Conservation (phyloP, 2,888 invertebrate species). For the Cephus spinipes region DNA sequence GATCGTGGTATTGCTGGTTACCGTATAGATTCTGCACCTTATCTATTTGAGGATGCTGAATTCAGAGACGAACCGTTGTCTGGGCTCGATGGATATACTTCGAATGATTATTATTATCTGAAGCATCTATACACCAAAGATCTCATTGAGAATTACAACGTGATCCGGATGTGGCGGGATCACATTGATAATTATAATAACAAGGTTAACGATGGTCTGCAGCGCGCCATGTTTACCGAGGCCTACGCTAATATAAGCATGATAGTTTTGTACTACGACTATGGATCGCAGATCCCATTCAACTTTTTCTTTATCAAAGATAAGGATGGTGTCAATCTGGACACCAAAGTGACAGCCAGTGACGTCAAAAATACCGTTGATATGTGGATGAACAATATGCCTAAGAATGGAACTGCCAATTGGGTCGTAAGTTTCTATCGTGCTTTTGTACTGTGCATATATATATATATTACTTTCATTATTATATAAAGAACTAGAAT, state of each 20-base stretch:
- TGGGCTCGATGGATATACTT: background rate
- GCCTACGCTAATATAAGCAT: slow-evolving; percentile 11
- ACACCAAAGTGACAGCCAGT: background rate
- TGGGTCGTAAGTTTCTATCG: no score
- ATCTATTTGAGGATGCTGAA: background rate
- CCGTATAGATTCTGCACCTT: slow-evolving; percentile 12
- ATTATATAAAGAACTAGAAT: no score
- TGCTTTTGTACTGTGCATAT: no score
- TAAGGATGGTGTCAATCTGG: background rate
- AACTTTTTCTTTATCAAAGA: slow-evolving; percentile 13
- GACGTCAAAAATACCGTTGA: slow-evolving; percentile 1
- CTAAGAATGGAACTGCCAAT: slow-evolving; percentile 8
- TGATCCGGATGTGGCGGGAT: slow-evolving; percentile 14
- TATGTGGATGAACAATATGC: slow-evolving; percentile 15
- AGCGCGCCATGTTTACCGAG: slow-evolving; percentile 14
- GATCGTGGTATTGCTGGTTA: slow-evolving; percentile 6
- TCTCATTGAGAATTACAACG: slow-evolving; percentile 6
- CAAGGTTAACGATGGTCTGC: background rate
- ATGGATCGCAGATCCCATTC: slow-evolving; percentile 5
- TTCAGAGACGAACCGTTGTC: slow-evolving; percentile 11
- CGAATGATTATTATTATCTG: slow-evolving; percentile 10
- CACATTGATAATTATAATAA: slow-evolving; percentile 12
- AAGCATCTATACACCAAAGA: slow-evolving; percentile 13
- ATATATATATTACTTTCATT: no score
- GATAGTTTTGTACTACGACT: slow-evolving; percentile 12